phyloP scores from a whole-genome alignment of 2,113 vertebrate species.

The Varanus salvator region DNA sequence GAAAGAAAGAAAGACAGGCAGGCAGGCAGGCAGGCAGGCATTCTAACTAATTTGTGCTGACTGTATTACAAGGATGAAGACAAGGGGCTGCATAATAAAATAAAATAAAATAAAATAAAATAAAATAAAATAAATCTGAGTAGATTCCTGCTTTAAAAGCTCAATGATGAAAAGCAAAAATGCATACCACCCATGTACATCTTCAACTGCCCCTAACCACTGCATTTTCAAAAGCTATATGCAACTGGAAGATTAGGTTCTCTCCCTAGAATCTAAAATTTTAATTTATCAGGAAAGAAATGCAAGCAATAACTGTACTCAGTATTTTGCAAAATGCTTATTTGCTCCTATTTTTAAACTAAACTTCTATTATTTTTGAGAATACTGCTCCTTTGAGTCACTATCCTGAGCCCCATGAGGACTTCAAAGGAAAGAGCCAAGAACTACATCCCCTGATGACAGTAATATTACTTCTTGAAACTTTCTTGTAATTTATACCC shows the following conservation, averaged over 20 bases:
- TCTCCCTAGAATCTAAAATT: background rate
- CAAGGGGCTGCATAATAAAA: background rate
- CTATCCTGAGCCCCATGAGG: background rate
- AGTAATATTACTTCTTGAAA: background rate
- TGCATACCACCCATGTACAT: background rate
- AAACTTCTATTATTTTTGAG: conserved; percentile 7
- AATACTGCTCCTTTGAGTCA: background rate
- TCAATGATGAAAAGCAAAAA: background rate
- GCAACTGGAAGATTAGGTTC: background rate
- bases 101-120: background rate
- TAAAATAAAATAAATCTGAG: background rate
- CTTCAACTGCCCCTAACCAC: background rate
- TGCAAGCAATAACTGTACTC: background rate
- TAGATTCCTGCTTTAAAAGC: background rate
- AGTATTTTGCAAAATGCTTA: background rate
- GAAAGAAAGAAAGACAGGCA: background rate
- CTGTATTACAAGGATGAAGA: background rate
- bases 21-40: background rate
- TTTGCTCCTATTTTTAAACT: background rate
- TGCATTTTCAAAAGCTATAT: background rate
- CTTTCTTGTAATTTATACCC: background rate
- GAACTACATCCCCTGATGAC: background rate
- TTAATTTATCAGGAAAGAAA: background rate
- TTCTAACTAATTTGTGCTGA: no score
- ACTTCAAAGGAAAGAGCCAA: conserved; percentile 16